Percentiles rank a stretch among this genome's conserved stretches.
These are phyloP conservation scores for Chaitophorus viminalis DNA, from an alignment of 2,888 invertebrate species.

Conservation along the genomic window DNA sequence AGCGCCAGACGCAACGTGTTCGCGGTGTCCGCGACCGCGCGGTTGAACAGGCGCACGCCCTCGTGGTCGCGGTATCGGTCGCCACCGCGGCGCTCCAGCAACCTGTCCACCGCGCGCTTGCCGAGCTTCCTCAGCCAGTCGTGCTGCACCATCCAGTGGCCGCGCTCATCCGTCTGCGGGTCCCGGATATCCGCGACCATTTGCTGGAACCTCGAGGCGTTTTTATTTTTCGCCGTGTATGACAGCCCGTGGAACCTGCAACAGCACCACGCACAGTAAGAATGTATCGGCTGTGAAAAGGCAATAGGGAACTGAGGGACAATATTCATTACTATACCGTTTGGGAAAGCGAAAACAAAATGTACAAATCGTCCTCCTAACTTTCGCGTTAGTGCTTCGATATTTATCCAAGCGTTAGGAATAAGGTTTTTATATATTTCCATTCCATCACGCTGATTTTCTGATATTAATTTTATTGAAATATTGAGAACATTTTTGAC, in stretches of 20 bases:
- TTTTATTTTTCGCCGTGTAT: conserved; percentile 63
- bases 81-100: neutral
- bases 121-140: neutral
- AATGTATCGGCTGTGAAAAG: too few relatives aligned
- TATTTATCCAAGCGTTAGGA: too few relatives aligned
- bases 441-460: too few relatives aligned
- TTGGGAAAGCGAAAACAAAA: too few relatives aligned
- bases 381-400: too few relatives aligned
- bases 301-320: too few relatives aligned
- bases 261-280: too few relatives aligned
- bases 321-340: too few relatives aligned
- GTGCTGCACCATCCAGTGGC: neutral
- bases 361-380: too few relatives aligned
- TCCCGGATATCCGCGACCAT: neutral
- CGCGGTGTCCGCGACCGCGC: neutral
- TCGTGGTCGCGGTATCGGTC: neutral
- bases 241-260: conserved; percentile 64
- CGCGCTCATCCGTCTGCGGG: neutral
- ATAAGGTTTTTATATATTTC: too few relatives aligned
- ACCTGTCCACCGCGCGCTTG: neutral
- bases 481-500: too few relatives aligned
- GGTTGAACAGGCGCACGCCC: neutral
- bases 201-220: neutral
- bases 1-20: neutral
- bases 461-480: too few relatives aligned